Evolutionary conservation across 2,888 invertebrate genomes (phyloP), one percentile per base, ranked within the genome.

Genomic region (Apamea sordens): DNA sequence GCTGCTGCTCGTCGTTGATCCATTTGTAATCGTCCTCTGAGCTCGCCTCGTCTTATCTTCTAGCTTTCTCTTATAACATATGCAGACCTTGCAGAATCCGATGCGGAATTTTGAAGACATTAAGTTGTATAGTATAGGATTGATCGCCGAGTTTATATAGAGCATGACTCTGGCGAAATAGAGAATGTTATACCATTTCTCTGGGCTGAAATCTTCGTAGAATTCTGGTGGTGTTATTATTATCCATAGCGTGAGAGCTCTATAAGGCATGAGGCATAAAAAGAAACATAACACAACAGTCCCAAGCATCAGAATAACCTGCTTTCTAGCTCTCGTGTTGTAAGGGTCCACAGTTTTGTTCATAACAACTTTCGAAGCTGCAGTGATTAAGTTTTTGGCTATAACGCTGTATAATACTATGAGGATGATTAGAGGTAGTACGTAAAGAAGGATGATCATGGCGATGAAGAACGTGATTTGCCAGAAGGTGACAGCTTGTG

Each of bases 31-130:
- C 1, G 97, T 98, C 81, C 97, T 94, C 63, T 94, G 93, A 7
- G 92, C 94, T 83, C 96, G 92, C 84, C 96, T 95, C 77, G 96
- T 95, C 79, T 96, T 96, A 64, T 95, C 91, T 68, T 94, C 94
- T 28, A 92, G 90, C n/a, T 94, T 95, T 74, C 95, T 95, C 78
- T 95, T 97, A 78, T 96, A 97, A 87, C 97, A 96, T 65, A 97
- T 97, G 90, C 98, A 98, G 0, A 98, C 97, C 91, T 97, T 97
- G 77, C 98, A 97, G 90, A 98, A 98, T 0, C 98, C 98, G 77
- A 98, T 97, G 5, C 99, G 97, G 92, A 99, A 99, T 95, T 99
- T 99, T 5, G 98, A 98, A 65, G 98, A 99, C 98, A 99, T 98
- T 85, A 99, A 96, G 93, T 99, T 99, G 93, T 99, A 99, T n/a